A percentile compares a stretch with the other conserved stretches of the same genome.
These are phyloP conservation scores for Alexandromys fortis DNA, from an alignment of 2,113 vertebrate genomes.

Conservation along the genomic window DNA sequence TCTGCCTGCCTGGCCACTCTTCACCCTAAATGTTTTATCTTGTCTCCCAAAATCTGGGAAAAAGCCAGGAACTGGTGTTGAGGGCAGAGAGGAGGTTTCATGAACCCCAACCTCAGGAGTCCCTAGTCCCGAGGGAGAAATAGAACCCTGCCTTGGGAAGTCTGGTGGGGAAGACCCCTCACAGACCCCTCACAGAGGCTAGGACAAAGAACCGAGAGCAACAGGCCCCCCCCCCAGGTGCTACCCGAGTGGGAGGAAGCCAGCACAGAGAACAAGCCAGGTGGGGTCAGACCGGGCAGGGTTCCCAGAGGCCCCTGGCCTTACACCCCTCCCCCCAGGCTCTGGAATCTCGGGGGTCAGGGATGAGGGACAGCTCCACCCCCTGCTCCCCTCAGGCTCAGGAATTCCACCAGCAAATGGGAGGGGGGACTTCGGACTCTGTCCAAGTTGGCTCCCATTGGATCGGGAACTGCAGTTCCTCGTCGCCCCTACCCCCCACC, in stretches of 20 bases:
- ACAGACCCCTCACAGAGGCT: constrained; percentile 42
- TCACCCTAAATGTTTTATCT: constrained; percentile 56
- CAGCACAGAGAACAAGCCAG: constrained; percentile 75
- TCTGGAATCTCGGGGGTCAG: constrained; percentile 82
- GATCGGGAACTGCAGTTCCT: constrained; percentile 66
- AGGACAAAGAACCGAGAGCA: constrained; percentile 66
- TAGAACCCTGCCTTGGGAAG: constrained; percentile 71
- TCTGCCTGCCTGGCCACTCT: background rate
- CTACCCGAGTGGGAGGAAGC: constrained; percentile 61
- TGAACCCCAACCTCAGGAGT: constrained; percentile 73
- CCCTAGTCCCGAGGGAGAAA: constrained; percentile 76
- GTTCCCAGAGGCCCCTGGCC: constrained; percentile 74
- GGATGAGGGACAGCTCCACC: constrained; percentile 78
- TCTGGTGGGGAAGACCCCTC: constrained; percentile 38
- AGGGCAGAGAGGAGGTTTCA: constrained; percentile 47
- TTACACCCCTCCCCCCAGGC: constrained; percentile 72
- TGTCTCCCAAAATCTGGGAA: constrained; percentile 58
- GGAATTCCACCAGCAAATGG: constrained; percentile 73
- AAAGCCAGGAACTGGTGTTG: constrained; percentile 53
- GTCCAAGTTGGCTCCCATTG: constrained; percentile 81
- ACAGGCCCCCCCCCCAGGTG: background rate
- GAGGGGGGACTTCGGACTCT: constrained; percentile 61
- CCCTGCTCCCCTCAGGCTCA: constrained; percentile 79
- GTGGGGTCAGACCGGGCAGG: constrained; percentile 79
- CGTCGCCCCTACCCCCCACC: constrained; percentile 26